Conservation (phyloP, 2,113 vertebrate genomes). For the Sinocyclocheilus grahami region DNA sequence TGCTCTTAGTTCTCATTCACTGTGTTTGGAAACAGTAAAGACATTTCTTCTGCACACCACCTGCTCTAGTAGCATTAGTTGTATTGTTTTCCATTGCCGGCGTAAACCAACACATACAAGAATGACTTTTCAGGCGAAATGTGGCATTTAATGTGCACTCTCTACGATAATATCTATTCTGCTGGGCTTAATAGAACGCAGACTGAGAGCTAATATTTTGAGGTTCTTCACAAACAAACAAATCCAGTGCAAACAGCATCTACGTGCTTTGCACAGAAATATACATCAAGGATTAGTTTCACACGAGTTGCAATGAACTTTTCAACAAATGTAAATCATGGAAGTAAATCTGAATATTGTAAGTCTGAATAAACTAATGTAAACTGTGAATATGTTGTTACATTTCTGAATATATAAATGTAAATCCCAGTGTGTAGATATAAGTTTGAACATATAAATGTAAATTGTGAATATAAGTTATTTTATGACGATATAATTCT, state of each 20-base stretch:
- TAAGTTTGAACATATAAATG: no score
- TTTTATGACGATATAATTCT: no score
- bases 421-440: no score
- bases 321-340: no score
- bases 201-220: slow-evolving; percentile 1
- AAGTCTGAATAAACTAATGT: no score
- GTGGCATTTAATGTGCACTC: slow-evolving; percentile 1
- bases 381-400: no score
- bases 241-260: not conserved
- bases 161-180: slow-evolving; percentile 12
- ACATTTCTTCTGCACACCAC: not conserved
- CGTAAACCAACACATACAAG: not conserved
- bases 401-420: no score
- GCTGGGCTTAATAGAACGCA: slow-evolving; percentile 9
- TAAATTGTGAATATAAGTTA: no score
- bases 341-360: no score
- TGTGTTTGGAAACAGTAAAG: slow-evolving; percentile 1
- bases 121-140: not conserved
- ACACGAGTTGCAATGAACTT: not conserved
- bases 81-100: slow-evolving; percentile 1
- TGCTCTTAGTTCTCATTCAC: not conserved
- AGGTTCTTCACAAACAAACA: slow-evolving; percentile 3
- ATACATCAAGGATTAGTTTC: not conserved
- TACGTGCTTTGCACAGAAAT: not conserved
- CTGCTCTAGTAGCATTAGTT: not conserved